Evolutionary conservation across 2,113 vertebrate species (phyloP).

Genomic region (Microcebus lehilahytsara): DNA sequence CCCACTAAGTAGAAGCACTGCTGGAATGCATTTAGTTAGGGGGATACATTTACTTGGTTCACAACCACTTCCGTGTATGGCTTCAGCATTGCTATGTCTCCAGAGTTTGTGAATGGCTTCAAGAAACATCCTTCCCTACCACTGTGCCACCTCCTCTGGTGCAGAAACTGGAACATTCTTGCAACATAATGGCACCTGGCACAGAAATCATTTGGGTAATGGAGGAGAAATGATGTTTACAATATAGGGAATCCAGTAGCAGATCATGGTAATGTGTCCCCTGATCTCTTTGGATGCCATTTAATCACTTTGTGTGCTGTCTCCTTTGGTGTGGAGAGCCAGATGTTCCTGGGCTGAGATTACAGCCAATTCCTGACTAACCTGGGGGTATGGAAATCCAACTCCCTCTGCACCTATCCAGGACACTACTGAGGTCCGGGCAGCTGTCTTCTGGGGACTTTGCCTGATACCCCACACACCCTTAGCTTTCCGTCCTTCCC

Average conservation of each 20-base stretch:
- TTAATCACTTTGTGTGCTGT: neutral
- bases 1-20: too few species aligned
- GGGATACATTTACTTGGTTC: neutral
- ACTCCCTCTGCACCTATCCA: neutral
- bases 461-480: neutral
- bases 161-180: neutral
- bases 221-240: neutral
- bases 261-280: neutral
- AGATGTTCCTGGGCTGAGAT: neutral
- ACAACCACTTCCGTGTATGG: neutral
- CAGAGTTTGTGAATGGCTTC: neutral
- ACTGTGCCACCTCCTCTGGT: neutral
- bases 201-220: neutral
- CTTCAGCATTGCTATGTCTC: neutral
- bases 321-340: neutral
- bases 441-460: neutral
- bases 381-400: neutral
- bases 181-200: neutral
- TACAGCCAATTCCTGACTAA: neutral
- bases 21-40: neutral
- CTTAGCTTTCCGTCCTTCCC: neutral
- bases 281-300: neutral
- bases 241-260: neutral
- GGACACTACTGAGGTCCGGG: neutral
- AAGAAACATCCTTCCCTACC: neutral